Conservation (phyloP, 2,888 invertebrate species). For the Sisyra terminalis region DNA sequence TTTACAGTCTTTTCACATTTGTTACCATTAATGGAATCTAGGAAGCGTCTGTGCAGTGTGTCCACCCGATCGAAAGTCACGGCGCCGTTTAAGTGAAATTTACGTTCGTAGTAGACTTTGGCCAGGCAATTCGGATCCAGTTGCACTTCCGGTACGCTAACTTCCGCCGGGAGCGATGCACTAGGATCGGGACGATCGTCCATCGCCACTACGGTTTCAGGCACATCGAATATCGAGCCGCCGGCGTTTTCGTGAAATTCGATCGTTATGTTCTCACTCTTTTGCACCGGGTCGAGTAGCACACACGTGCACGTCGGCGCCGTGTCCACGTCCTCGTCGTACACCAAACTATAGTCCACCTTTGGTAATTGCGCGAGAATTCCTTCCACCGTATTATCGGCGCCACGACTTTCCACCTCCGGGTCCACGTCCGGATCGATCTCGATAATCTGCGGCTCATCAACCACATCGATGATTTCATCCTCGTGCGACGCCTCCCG, state of each 20-base stretch:
- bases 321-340: constrained; percentile 15
- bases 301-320: constrained; percentile 21
- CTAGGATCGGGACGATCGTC: not conserved
- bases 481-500: constrained; percentile 17
- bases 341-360: constrained; percentile 29
- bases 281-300: constrained; percentile 16
- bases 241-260: constrained; percentile 3
- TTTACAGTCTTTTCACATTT: constrained; percentile 13
- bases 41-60: constrained; percentile 25
- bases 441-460: constrained; percentile 13
- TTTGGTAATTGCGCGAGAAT: constrained; percentile 50
- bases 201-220: constrained; percentile 1
- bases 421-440: constrained; percentile 12
- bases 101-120: constrained; percentile 28
- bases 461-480: constrained; percentile 13
- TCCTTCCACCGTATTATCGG: constrained; percentile 32
- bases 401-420: constrained; percentile 2
- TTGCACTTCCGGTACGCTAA: not conserved
- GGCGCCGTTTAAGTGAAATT: constrained; percentile 27
- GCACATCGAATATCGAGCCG: constrained; percentile 9
- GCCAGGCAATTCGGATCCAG: constrained; percentile 30
- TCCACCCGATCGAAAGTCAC: constrained; percentile 30
- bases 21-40: constrained; percentile 24
- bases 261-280: constrained; percentile 6
- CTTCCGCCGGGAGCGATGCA: constrained; percentile 12